Base-by-base conservation (phyloP, 2,113 vertebrate species). In the Lampris megalopsis region DNA sequence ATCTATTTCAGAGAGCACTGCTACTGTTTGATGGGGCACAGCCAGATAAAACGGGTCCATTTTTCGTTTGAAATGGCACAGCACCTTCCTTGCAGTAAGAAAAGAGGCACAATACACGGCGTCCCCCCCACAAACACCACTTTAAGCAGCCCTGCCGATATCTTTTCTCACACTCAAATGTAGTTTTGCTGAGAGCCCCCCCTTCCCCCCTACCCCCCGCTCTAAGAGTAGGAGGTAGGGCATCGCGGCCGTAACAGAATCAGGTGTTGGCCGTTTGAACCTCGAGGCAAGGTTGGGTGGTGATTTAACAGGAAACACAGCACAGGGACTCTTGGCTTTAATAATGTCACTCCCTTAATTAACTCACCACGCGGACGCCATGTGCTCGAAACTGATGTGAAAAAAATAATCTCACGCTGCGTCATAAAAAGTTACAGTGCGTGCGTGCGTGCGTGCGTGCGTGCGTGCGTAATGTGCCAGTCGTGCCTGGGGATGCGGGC, bases 311-410 rank as follows among this genome's bases (percentile, higher is more conserved):
- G 89, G 89, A 50, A 89, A 81, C 85, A 90, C 37, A 37, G 67
- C 64, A 47, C 82, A 84, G 43, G 84, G 83, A 77, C 67, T 80
- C 78, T 57, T 71, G 54, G 68, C 81, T 87, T 84, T 88, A 86
- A 91, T 91, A 91, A 92, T 90, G 89, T 79, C 89, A 89, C 48
- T 68, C 72, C 89, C 85, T 91, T 88, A 89, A 91, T 92, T 90
- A 90, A 88, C 82, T 91, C 75, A 63, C 81, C 64, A 67, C 61
- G 82, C 73, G 77, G 73, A 63, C 73, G 72, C 79, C 84, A 82
- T 64, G 40, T 65, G 38, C 69, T 73, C 75, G 63, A 54, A 80
- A 64, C 24, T 24, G 78, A 74, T 13, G 80, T 79, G 69, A 60
- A 65, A 40, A 53, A 72, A 84, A 78, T 79, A 62, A 36, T 77